phyloP scores from a whole-genome alignment of 1,140 invertebrate genomes.

The Sinella curviseta region DNA sequence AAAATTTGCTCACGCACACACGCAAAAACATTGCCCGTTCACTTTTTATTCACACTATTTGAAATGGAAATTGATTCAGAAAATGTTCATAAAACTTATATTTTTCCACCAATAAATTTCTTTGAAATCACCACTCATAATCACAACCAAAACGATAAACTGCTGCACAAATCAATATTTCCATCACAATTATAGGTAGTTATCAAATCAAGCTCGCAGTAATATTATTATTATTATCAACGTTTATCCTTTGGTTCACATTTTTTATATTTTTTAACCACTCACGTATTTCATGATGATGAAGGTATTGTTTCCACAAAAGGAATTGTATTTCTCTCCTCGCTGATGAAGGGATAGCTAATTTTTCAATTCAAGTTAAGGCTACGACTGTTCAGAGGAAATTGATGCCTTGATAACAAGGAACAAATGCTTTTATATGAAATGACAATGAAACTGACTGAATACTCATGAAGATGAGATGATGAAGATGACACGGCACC shows the following conservation, averaged over 20 bases:
- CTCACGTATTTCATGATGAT: conserved; percentile 17
- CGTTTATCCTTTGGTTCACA: neutral
- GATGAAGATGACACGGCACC: neutral
- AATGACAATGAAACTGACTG: conserved; percentile 7
- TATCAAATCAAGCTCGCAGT: too few relatives aligned
- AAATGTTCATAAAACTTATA: too few relatives aligned
- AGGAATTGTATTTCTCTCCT: neutral
- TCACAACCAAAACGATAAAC: too few relatives aligned
- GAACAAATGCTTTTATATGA: conserved; percentile 14
- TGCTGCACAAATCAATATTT: too few relatives aligned
- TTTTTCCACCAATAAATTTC: neutral
- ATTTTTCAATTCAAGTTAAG: neutral
- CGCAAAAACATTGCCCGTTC: too few relatives aligned
- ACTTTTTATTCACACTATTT: too few relatives aligned
- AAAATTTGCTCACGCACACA: neutral
- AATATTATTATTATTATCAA: too few relatives aligned
- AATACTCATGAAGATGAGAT: too few relatives aligned
- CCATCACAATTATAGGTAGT: too few relatives aligned
- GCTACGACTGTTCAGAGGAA: conserved; percentile 6
- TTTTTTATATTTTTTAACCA: neutral
- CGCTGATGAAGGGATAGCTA: neutral
- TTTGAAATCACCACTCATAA: too few relatives aligned
- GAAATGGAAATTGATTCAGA: too few relatives aligned
- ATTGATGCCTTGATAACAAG: conserved; percentile 13
- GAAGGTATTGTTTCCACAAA: neutral